Percentiles rank a stretch among this genome's conserved stretches.
Evolutionary conservation across 2,113 vertebrate genomes (phyloP).

Genomic region (Amia ocellicauda): DNA sequence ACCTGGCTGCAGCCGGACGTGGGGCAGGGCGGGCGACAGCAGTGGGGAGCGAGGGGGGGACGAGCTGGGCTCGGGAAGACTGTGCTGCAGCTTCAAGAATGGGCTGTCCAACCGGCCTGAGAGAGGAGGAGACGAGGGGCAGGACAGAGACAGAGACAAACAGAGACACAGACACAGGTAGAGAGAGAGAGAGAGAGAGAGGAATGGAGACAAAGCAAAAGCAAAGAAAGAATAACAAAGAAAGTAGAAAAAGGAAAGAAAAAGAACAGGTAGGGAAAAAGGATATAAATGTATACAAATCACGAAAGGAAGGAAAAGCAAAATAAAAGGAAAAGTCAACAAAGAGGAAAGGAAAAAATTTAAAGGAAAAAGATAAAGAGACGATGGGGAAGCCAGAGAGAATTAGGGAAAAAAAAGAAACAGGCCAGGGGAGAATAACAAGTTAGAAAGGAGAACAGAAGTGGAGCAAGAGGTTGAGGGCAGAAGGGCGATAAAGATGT

Average conservation of each 20-base stretch:
- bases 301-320: neutral
- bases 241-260: constrained; percentile 6
- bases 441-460: no score
- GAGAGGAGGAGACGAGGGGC: constrained; percentile 57
- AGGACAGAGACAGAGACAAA: neutral
- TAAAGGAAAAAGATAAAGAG: no score
- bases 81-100: constrained; percentile 96
- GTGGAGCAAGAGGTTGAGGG: constrained; percentile 15
- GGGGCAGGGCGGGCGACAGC: constrained; percentile 62
- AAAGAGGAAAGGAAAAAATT: no score
- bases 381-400: no score
- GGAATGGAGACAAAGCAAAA: constrained; percentile 15
- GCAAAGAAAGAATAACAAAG: neutral
- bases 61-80: constrained; percentile 70
- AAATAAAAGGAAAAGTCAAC: constrained; percentile 10
- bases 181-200: constrained; percentile 2
- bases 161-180: neutral
- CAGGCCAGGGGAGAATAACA: no score
- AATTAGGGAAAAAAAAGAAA: no score
- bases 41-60: constrained; percentile 76
- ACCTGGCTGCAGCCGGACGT: constrained; percentile 54
- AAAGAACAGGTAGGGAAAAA: constrained; percentile 3
- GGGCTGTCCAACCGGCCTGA: constrained; percentile 96
- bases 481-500: constrained; percentile 4
- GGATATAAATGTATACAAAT: constrained; percentile 20